Conservation (phyloP, 2,113 vertebrate species). For the Cisticola juncidis region DNA sequence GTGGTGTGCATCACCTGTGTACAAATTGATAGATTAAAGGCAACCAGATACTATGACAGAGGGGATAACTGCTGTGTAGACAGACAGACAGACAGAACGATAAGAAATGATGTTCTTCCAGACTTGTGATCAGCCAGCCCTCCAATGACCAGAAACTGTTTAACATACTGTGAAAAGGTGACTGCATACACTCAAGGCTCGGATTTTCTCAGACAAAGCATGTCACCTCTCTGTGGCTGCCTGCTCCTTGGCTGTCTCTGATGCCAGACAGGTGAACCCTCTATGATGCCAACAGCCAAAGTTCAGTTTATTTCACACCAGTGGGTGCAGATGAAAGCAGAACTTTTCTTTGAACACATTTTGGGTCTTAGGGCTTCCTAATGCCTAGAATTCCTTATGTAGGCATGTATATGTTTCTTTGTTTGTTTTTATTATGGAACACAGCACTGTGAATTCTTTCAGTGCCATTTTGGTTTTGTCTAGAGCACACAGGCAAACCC, state of each 20-base stretch:
- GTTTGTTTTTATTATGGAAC: background rate
- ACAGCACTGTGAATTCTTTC: background rate
- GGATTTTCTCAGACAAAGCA: background rate
- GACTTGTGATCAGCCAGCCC: background rate
- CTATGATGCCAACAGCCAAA: background rate
- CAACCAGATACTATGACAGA: background rate
- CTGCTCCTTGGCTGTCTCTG: background rate
- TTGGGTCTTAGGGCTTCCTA: background rate
- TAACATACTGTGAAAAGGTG: background rate
- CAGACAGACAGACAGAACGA: background rate
- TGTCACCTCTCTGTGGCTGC: background rate
- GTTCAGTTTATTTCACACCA: background rate
- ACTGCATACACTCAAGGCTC: background rate
- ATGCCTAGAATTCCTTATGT: background rate
- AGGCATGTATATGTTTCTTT: background rate
- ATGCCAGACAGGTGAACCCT: background rate
- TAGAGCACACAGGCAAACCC: background rate
- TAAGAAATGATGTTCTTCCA: background rate
- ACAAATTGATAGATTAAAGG: background rate
- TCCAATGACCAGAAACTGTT: background rate
- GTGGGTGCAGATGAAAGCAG: background rate
- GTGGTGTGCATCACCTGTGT: background rate
- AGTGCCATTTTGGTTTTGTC: background rate
- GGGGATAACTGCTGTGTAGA: background rate
- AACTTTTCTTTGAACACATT: background rate